Conservation (phyloP, 2,113 vertebrate species). For the Tonatia bakeri region DNA sequence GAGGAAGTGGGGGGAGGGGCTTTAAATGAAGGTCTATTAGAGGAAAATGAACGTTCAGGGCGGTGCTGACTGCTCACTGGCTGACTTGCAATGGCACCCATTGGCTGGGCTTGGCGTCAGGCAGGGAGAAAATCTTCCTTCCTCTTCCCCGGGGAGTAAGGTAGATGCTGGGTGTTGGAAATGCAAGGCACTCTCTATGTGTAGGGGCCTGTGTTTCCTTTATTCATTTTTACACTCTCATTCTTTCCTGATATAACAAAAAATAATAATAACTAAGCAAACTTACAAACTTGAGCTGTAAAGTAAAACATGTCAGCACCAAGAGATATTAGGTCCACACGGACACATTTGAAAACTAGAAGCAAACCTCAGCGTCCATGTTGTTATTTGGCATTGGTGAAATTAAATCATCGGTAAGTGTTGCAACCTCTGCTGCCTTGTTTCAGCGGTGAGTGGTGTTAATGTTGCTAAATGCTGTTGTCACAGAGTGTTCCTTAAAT, state of each 20-base stretch:
- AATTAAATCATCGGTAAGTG: constrained; percentile 10
- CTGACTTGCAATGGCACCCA: neutral
- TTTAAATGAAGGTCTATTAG: neutral
- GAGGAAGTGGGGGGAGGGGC: neutral
- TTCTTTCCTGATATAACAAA: neutral
- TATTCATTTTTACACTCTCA: neutral
- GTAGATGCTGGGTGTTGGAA: neutral
- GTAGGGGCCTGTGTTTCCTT: neutral
- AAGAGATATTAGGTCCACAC: neutral
- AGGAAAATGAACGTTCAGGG: neutral
- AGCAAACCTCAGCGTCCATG: neutral
- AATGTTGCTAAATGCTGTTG: constrained; percentile 60
- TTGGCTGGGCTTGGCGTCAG: neutral
- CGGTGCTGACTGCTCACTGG: neutral
- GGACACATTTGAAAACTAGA: constrained; percentile 13
- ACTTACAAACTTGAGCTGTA: neutral
- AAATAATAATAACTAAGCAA: neutral
- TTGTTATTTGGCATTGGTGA: neutral
- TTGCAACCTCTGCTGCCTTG: constrained; percentile 41
- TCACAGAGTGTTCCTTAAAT: constrained; percentile 63
- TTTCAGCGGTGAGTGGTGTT: constrained; percentile 44
- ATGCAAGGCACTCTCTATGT: neutral
- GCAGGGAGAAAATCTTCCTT: neutral
- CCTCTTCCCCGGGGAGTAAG: neutral
- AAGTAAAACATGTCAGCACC: neutral